Percentiles rank a stretch among this genome's conserved stretches.
Evolutionary conservation across 2,113 vertebrate genomes (phyloP).

Genomic region (Chlamydotis undulata): DNA sequence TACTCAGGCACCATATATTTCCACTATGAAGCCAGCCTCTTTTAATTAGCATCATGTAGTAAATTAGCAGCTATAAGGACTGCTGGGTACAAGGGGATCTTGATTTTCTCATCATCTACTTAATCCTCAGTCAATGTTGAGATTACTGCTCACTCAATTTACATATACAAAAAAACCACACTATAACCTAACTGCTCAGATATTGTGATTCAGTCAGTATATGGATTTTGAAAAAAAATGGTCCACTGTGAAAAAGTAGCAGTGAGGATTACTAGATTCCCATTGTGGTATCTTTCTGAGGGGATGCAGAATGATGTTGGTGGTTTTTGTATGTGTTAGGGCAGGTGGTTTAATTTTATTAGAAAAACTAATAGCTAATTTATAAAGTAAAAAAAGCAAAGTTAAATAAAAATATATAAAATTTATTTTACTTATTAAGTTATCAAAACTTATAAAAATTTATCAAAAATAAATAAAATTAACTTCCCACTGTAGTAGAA

Average conservation of each 20-base stretch:
- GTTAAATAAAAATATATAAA: no score
- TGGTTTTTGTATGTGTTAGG: accelerated
- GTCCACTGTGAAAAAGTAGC: background rate
- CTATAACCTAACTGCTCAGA: background rate
- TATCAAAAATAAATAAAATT: no score
- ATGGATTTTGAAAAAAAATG: conserved; percentile 16
- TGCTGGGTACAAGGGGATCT: conserved; percentile 69
- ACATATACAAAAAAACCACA: background rate
- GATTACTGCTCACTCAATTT: conserved; percentile 63
- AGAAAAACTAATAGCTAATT: background rate
- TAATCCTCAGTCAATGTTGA: conserved; percentile 76
- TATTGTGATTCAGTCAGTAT: conserved; percentile 11
- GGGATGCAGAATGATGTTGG: background rate
- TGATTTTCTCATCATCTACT: conserved; percentile 76
- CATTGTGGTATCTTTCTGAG: background rate
- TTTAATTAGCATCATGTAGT: conserved; percentile 78
- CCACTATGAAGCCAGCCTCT: conserved; percentile 74
- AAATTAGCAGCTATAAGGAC: conserved; percentile 78
- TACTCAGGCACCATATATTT: conserved; percentile 69
- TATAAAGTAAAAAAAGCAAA: background rate
- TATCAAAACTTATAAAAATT: background rate
- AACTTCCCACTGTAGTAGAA: no score
- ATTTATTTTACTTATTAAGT: no score
- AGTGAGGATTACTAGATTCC: background rate
- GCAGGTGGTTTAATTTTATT: background rate